Conservation (phyloP, 2,888 invertebrate species). For the Amphipoea oculea region DNA sequence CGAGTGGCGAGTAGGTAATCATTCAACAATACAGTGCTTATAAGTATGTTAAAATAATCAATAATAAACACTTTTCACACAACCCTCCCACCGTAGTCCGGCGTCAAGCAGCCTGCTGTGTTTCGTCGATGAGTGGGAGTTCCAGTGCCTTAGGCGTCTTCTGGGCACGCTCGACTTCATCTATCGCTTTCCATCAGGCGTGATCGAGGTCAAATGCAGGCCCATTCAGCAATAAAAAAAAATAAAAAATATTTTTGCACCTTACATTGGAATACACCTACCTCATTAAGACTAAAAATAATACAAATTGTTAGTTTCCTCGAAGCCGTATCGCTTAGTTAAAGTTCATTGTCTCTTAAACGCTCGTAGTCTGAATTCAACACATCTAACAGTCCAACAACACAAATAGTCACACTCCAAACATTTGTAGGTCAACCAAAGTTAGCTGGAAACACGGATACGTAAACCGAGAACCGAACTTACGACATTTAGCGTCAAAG, state of each 20-base stretch:
- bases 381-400: not conserved
- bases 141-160: too few species aligned
- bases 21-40: not conserved
- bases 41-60: not conserved
- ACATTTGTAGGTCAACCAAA: slow-evolving; percentile 28
- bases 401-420: slow-evolving; percentile 10
- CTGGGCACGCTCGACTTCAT: too few species aligned
- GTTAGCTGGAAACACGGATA: slow-evolving; percentile 5
- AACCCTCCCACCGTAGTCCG: too few species aligned
- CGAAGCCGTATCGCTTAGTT: not conserved
- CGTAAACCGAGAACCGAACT: slow-evolving; percentile 29
- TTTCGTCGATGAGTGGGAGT: too few species aligned
- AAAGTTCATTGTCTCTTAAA: not conserved
- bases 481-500: slow-evolving; percentile 16
- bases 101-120: too few species aligned
- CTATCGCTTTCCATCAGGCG: too few species aligned
- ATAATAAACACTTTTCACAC: not conserved
- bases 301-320: not conserved
- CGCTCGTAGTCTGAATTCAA: not conserved
- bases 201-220: too few species aligned
- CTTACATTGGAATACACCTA: not conserved
- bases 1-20: not conserved
- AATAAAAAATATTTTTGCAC: too few species aligned
- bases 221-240: too few species aligned
- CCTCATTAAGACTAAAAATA: too few species aligned